Evolutionary conservation across 1,140 invertebrate species (phyloP), one percentile per base, ranked within the genome.

Genomic region (Procambarus clarkii): DNA sequence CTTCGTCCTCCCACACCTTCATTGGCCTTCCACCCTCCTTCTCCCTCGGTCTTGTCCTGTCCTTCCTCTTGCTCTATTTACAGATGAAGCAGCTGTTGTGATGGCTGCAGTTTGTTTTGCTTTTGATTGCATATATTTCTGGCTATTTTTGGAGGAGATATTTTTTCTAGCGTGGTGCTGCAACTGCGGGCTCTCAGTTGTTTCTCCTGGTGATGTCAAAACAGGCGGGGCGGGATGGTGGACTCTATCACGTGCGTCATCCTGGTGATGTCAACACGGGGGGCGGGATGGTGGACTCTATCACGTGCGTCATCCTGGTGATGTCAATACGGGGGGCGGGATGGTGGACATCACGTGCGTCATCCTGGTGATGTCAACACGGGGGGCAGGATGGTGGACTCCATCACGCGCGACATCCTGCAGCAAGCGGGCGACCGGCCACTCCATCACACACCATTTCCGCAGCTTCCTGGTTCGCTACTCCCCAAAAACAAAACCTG

Each of bases 391-490:
- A 74, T 74, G 69, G 24, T 15, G 15, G 69, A 21, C 64, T 69
- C 64, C 64, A 69, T 69, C 64, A 69, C 3, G 18, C 34, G 64
- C 3, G 64, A 69, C 64, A 69, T 58, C 64, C 64, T 18, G 64
- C 18, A 69, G 64, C 13, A 18, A 18, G 18, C 64, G 64, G 34
- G 69, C 24, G 69, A 69, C 24, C n/a, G 69, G 69, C 69, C 69
- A 74, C 69, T 74, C 69, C 69, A 74, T 74, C 69, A 74, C n/a
- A 34, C n/a, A 34, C 69, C 69, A 74, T 74, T 74, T 74, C 69
- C 69, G 69, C 34, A 5, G 60, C 18, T 64, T 64, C 69, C 11
- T 24, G 11, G 69, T 74, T 74, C 69, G 24, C 69, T 69, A 11
- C 64, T 15, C 11, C n/a, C n/a, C 69, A 74, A 24, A 74, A 24